A percentile compares a stretch with the other conserved stretches of the same genome.
Evolutionary conservation across 1,140 invertebrate genomes (phyloP).

Genomic region (Carposina sasakii): DNA sequence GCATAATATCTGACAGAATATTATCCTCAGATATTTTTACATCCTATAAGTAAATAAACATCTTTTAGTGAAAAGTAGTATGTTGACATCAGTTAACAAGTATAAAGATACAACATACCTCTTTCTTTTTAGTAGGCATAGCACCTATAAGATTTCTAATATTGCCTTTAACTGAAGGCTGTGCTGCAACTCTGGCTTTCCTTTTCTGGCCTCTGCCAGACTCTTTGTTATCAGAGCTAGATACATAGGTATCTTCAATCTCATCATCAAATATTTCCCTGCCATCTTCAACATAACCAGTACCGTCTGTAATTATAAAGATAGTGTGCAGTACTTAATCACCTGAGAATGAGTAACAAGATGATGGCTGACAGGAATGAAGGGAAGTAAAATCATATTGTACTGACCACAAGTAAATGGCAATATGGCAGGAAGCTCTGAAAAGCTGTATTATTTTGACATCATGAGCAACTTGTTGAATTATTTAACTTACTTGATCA

Average conservation of each 20-base stretch:
- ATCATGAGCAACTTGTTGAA: too few relatives aligned
- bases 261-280: constrained; percentile 97
- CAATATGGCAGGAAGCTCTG: too few relatives aligned
- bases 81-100: not conserved
- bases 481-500: too few relatives aligned
- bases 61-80: not conserved
- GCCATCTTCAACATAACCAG: constrained; percentile 96
- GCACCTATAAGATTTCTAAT: constrained; percentile 89
- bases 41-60: constrained; percentile 66
- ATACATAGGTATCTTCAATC: constrained; percentile 74
- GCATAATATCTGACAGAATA: constrained; percentile 87
- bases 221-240: constrained; percentile 66
- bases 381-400: too few relatives aligned
- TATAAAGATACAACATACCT: constrained; percentile 45
- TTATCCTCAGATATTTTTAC: constrained; percentile 84
- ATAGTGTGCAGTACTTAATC: too few relatives aligned
- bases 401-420: too few relatives aligned
- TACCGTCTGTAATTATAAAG: constrained; percentile 85
- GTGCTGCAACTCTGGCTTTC: constrained; percentile 58
- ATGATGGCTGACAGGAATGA: too few relatives aligned
- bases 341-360: too few relatives aligned
- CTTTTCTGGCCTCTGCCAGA: constrained; percentile 58
- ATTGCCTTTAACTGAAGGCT: constrained; percentile 73
- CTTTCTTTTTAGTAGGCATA: constrained; percentile 86
- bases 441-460: too few relatives aligned